Evolutionary conservation across 2,113 vertebrate species (phyloP).

Genomic region (Colossoma macropomum): DNA sequence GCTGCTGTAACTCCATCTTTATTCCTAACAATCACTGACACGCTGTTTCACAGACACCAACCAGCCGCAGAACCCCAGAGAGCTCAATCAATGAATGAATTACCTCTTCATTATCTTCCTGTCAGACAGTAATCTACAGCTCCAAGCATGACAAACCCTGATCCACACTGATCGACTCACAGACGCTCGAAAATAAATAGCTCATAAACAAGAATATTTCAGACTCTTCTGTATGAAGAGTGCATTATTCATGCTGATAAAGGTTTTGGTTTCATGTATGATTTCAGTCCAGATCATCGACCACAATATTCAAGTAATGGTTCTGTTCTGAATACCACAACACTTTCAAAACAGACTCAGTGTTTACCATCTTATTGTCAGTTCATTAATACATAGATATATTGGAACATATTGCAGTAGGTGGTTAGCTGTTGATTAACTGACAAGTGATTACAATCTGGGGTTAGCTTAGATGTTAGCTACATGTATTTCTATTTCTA

Average conservation of each 20-base stretch:
- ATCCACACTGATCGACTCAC: slow-evolving; percentile 19
- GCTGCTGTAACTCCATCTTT: background rate
- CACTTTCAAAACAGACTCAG: background rate
- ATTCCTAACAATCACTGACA: background rate
- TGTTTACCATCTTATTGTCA: background rate
- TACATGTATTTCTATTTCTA: no score
- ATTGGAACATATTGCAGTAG: no score
- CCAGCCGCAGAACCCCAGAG: background rate
- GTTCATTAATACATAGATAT: background rate
- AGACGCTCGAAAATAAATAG: background rate
- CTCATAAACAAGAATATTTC: background rate
- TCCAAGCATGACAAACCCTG: slow-evolving; percentile 24
- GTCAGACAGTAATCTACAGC: slow-evolving; percentile 41
- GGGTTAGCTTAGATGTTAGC: no score
- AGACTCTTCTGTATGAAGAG: background rate
- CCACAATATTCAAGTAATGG: background rate
- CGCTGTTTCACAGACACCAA: background rate
- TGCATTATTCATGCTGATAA: background rate
- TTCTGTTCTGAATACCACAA: background rate
- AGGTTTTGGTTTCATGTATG: background rate
- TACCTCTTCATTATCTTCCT: slow-evolving; percentile 38
- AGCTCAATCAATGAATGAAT: slow-evolving; percentile 51
- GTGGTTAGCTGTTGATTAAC: no score
- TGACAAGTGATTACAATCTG: no score
- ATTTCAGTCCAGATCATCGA: background rate